Evolutionary conservation across 1,140 invertebrate species (phyloP).

Genomic region (Ceratoteleas bidentatus): DNA sequence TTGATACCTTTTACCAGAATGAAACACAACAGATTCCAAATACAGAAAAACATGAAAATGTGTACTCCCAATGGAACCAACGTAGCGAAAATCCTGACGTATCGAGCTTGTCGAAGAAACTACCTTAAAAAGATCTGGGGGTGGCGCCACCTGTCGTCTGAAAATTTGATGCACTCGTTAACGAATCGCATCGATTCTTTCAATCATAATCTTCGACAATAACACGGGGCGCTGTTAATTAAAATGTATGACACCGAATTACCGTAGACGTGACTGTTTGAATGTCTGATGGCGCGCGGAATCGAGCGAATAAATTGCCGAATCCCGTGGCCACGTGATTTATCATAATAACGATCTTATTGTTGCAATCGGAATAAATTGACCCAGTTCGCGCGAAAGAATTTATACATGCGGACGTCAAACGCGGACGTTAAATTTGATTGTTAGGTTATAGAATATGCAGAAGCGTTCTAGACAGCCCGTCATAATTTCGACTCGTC

Average conservation of each 20-base stretch:
- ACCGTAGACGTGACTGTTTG: conserved; percentile 17
- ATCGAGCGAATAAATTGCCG: conserved; percentile 16
- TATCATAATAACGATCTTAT: conserved; percentile 22
- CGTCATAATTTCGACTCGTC: conserved; percentile 27
- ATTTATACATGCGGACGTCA: conserved; percentile 27
- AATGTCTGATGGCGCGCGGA: conserved; percentile 17
- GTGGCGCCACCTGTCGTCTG: too few species aligned
- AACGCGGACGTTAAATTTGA: conserved; percentile 32
- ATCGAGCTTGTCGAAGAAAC: too few species aligned
- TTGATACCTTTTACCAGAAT: too few species aligned
- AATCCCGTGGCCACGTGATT: conserved; percentile 7
- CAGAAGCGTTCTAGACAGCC: conserved; percentile 33
- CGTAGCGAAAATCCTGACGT: too few species aligned
- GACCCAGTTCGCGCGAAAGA: conserved; percentile 12
- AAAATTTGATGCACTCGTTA: conserved; percentile 27
- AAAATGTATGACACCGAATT: conserved; percentile 23
- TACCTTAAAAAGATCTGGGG: too few species aligned
- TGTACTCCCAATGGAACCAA: too few species aligned
- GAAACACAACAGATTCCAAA: too few species aligned
- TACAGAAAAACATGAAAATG: too few species aligned
- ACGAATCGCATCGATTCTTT: conserved; percentile 33
- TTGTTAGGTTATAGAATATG: conserved; percentile 34
- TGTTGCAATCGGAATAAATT: conserved; percentile 32
- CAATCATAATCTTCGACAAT: conserved; percentile 18
- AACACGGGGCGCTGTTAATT: conserved; percentile 3